phyloP scores from a whole-genome alignment of 2,797 vertebrate genomes.

The Pangasius krempfi region DNA sequence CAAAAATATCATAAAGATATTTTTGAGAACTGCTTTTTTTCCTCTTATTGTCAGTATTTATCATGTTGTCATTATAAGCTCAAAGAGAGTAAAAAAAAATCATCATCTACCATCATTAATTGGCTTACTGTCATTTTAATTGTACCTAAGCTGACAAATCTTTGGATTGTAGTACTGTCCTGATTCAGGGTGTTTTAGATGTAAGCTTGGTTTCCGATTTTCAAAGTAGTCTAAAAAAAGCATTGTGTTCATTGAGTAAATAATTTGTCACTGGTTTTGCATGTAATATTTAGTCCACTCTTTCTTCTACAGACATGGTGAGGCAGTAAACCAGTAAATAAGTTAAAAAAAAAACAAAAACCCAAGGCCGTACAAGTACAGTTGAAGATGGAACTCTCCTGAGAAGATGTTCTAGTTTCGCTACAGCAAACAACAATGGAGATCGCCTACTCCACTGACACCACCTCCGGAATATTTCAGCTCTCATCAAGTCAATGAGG shows the following conservation, averaged over 20 bases:
- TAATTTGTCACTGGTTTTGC: not conserved
- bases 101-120: not conserved
- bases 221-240: not conserved
- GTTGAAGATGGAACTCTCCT: constrained; percentile 53
- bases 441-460: constrained; percentile 51
- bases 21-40: not conserved
- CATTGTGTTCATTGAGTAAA: not conserved
- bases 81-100: not conserved
- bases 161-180: not conserved
- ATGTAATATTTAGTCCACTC: not conserved
- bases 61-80: not conserved
- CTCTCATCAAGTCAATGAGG: constrained; percentile 36
- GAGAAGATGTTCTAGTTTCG: constrained; percentile 25
- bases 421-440: constrained; percentile 66
- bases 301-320: constrained; percentile 31
- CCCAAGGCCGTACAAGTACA: not conserved
- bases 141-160: not conserved
- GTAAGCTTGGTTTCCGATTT: not conserved
- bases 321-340: not conserved
- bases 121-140: not conserved
- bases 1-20: not conserved
- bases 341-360: too few relatives aligned
- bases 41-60: not conserved
- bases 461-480: constrained; percentile 48
- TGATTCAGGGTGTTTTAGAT: not conserved